Base-by-base conservation (phyloP, 2,113 vertebrate genomes). In the Ardeotis arabs region DNA sequence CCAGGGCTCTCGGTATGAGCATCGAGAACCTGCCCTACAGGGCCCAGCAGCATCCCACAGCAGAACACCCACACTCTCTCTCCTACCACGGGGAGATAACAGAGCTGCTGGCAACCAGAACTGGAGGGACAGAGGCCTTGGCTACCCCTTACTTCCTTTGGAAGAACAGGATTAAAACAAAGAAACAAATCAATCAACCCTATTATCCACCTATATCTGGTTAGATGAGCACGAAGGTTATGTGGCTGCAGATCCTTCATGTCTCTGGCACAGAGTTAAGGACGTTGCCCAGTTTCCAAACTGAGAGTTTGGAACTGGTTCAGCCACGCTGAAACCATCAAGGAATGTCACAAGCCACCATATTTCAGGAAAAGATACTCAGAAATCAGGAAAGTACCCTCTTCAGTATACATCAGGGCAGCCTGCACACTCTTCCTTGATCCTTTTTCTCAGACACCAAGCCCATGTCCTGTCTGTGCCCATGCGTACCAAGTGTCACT, bases 351-450 rank as follows among this genome's bases (percentile, higher is more conserved):
- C 14, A 67, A 45, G 10, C 19, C 18, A 62, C 35, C 12, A 3
- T 41, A 73, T 27, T 84, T 67, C 70, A 69, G 53, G 59, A 73
- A 73, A 59, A 89, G 17, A 18, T 28, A 56, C 15, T 64, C 31
- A 60, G 49, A 39, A 6, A 85, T 74, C 15, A 59, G 23, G n/a
- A 31, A 77, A 63, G 2, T 29, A 39, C 5, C 17, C 10, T 78
- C 15, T 45, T 67, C 35, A 67, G 58, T 12, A 10, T 7, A 24
- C 18, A 56, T 50, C 50, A 76, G 11, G 70, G 50, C 41, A 76
- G 56, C 27, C 5, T 60, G 24, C 28, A 66, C 0, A 0, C 6
- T 33, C 31, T 35, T 55, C 21, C n/a, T 50, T 20, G 8, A 27
- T 39, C 18, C 50, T 37, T 55, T 9, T 73, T 73, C 60, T 91